A percentile compares a stretch with the other conserved stretches of the same genome.
Conservation (phyloP, 1,140 invertebrate species). For the Orius insidiosus region DNA sequence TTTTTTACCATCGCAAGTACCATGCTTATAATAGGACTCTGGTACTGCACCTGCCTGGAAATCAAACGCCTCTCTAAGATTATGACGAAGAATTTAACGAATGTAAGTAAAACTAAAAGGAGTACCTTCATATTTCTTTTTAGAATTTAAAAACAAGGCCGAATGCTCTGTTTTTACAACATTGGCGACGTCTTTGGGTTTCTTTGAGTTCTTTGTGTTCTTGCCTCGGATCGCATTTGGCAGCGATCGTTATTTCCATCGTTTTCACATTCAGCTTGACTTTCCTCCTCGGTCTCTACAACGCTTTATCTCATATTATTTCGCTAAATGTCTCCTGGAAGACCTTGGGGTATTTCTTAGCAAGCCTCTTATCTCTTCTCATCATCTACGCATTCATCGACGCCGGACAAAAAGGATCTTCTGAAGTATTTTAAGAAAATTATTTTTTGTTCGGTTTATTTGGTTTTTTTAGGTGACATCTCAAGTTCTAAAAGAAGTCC, state of each 20-base stretch:
- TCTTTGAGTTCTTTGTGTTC: not conserved
- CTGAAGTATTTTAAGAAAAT: not conserved
- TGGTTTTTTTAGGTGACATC: not conserved
- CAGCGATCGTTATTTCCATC: conserved; percentile 4
- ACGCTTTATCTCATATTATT: conserved; percentile 7
- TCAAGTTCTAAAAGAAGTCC: not conserved
- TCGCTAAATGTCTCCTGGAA: not conserved
- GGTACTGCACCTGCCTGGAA: conserved; percentile 6
- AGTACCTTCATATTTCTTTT: not conserved
- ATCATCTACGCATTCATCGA: conserved; percentile 6
- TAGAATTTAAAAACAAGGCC: not conserved
- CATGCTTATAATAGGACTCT: not conserved
- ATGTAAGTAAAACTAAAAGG: not conserved
- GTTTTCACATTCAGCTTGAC: conserved; percentile 12
- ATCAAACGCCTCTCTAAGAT: not conserved
- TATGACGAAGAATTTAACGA: not conserved
- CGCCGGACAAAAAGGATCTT: conserved; percentile 4
- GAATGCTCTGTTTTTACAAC: not conserved
- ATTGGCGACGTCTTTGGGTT: conserved; percentile 6
- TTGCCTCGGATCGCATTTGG: not conserved
- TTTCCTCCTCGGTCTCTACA: conserved; percentile 9
- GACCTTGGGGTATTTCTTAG: conserved; percentile 1
- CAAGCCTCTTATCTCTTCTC: not conserved
- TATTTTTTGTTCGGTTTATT: not conserved
- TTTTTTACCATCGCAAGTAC: conserved; percentile 10